Evolutionary conservation across 64 coral and sea anemone species (phyloP).

Genomic region (Acropora yongei): DNA sequence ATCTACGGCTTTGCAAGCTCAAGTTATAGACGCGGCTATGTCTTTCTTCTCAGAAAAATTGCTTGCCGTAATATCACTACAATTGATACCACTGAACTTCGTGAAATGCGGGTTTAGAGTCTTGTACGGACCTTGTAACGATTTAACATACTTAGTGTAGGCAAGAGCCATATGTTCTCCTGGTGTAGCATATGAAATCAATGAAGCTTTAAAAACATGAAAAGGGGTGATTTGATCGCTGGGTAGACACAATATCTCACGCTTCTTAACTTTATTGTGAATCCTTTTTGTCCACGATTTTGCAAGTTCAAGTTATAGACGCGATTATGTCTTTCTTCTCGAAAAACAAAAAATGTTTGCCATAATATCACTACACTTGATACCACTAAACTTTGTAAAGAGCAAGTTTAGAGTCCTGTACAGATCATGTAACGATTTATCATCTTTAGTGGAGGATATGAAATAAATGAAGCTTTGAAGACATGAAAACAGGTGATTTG

Average conservation of each 20-base stretch:
- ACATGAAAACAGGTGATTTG: no score
- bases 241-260: conserved; percentile 19
- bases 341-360: conserved; percentile 35
- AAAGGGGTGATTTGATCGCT: no score
- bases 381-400: not conserved
- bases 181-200: no score
- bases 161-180: no score
- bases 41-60: conserved; percentile 49
- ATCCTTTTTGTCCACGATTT: conserved; percentile 75
- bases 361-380: not conserved
- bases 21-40: conserved; percentile 74
- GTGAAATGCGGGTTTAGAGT: not conserved
- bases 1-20: conserved; percentile 80
- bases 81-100: not conserved
- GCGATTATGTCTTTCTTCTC: conserved; percentile 46
- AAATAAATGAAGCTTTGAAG: no score
- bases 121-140: not conserved
- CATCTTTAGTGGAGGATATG: no score
- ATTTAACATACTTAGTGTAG: no score
- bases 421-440: not conserved
- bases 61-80: conserved; percentile 8
- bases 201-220: no score
- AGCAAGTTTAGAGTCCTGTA: not conserved
- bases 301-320: conserved; percentile 79
- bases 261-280: conserved; percentile 64